Conservation (phyloP, 2,888 invertebrate genomes). For the Agrochola lota region DNA sequence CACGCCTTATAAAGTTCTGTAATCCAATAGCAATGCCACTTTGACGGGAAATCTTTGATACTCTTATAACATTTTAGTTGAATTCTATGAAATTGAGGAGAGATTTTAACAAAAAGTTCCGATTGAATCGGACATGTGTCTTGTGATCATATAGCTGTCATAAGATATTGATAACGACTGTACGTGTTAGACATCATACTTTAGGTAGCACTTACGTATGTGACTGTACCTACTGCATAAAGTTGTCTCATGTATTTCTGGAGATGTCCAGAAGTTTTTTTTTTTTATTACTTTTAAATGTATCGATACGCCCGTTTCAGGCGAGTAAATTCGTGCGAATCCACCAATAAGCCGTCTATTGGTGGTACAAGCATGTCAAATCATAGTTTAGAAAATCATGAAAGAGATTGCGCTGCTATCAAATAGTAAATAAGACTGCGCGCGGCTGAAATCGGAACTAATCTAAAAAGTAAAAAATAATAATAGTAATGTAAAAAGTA, state of each 20-base stretch:
- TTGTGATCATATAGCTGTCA: slow-evolving; percentile 22
- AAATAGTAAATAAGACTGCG: not conserved
- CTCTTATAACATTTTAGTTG: slow-evolving; percentile 63
- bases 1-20: slow-evolving; percentile 81
- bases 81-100: slow-evolving; percentile 60
- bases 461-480: no score
- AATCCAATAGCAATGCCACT: slow-evolving; percentile 79
- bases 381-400: not conserved
- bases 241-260: not conserved
- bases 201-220: not conserved
- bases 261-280: no score
- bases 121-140: slow-evolving; percentile 32
- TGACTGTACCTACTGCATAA: not conserved
- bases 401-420: not conserved
- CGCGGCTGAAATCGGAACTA: no score
- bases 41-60: slow-evolving; percentile 80
- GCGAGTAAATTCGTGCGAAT: no score
- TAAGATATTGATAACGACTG: slow-evolving; percentile 16
- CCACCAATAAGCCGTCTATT: not conserved
- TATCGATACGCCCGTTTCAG: no score
- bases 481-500: no score
- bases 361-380: not conserved
- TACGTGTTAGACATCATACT: slow-evolving; percentile 22
- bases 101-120: slow-evolving; percentile 58
- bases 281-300: no score